A percentile compares a stretch with the other conserved stretches of the same genome.
Evolutionary conservation across 2,113 vertebrate genomes (phyloP).

Genomic region (Pogonocichla stellata): DNA sequence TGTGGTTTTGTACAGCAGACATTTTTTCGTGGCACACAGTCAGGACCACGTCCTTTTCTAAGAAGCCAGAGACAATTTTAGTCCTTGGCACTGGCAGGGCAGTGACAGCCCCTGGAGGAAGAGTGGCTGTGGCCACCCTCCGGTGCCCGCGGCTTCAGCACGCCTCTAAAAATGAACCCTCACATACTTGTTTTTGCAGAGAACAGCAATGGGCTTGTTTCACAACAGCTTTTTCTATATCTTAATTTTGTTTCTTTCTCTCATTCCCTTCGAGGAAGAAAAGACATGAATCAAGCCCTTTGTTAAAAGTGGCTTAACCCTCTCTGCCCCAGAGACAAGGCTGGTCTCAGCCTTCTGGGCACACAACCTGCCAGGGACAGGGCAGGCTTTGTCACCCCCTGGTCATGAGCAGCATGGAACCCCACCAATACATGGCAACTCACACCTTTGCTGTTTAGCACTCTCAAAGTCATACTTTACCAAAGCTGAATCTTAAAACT

Average conservation of each 20-base stretch:
- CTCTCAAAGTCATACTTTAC: neutral
- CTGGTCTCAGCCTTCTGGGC: rapidly evolving
- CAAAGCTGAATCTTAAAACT: neutral
- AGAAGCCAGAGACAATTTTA: neutral
- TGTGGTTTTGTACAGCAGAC: conserved; percentile 33
- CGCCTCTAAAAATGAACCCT: conserved; percentile 24
- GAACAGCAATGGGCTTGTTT: conserved; percentile 60
- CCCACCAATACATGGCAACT: neutral
- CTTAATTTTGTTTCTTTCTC: conserved; percentile 31
- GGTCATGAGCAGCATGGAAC: neutral
- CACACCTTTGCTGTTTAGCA: neutral
- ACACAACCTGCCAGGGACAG: neutral
- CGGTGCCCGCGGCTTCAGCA: neutral
- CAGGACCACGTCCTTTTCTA: conserved; percentile 24
- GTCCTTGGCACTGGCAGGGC: neutral
- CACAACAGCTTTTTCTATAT: conserved; percentile 35
- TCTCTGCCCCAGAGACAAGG: neutral
- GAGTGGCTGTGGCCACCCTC: neutral
- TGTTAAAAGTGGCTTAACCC: conserved; percentile 53
- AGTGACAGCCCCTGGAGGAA: neutral
- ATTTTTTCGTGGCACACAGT: neutral
- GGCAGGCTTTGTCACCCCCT: neutral
- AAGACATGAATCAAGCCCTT: conserved; percentile 38
- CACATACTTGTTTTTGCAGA: conserved; percentile 36
- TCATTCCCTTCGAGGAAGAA: conserved; percentile 44